phyloP scores from a whole-genome alignment of 2,888 invertebrate species.

The Drosophila buzzatii region DNA sequence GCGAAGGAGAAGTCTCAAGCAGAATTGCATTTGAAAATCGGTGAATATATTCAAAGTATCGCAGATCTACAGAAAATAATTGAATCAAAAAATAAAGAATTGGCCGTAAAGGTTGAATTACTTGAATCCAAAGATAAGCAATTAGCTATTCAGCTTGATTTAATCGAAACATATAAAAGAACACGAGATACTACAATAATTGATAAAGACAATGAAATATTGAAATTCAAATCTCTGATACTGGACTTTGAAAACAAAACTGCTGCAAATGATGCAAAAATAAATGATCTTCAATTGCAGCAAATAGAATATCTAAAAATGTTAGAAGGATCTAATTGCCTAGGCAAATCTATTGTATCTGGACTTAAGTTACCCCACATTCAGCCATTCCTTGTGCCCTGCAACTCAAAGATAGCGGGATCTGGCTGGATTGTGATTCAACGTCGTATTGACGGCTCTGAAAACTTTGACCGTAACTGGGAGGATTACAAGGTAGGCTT shows the following conservation, averaged over 20 bases:
- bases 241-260: not conserved
- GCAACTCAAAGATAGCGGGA: slow-evolving; percentile 85
- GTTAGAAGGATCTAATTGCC: not conserved
- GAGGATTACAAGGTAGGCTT: slow-evolving; percentile 87
- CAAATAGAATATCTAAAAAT: not conserved
- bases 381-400: slow-evolving; percentile 86
- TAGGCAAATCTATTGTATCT: not conserved
- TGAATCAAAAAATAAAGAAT: not conserved
- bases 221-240: not conserved
- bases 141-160: not conserved
- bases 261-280: not conserved
- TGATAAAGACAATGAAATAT: not conserved
- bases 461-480: slow-evolving; percentile 89
- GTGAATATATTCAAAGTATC: not conserved
- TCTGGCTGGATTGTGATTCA: slow-evolving; percentile 85
- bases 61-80: not conserved
- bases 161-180: not conserved
- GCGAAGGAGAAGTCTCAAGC: not conserved
- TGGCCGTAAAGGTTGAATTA: not conserved
- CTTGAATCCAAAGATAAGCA: not conserved
- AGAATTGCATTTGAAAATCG: not conserved
- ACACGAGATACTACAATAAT: not conserved
- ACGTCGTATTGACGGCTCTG: slow-evolving; percentile 84
- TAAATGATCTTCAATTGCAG: not conserved
- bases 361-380: not conserved